Evolutionary conservation across 2,888 invertebrate genomes (phyloP), one percentile per base, ranked within the genome.

Genomic region (Lasioglossum vierecki): DNA sequence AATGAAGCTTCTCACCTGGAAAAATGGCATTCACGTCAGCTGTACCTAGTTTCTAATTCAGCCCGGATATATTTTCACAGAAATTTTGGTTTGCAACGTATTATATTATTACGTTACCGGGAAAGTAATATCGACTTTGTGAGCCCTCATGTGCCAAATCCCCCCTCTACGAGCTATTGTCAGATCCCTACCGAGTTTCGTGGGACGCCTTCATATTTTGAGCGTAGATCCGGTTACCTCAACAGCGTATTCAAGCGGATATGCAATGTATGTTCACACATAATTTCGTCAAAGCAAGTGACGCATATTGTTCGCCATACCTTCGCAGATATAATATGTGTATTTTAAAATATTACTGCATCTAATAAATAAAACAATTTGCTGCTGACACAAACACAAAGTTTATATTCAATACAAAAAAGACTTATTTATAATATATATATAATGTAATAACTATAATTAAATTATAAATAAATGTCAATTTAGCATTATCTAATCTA

Each of bases 181-280:
- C 68, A 68, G 68, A 35, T 22, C 35, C 68, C 68, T 22, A 68
- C 68, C 68, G 35, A 39, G 39, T 68, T 68, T 39, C 39, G 68
- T 22, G 39, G 22, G 22, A 68, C 35, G 39, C 39, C 68, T 68
- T 68, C 68, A 68, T 68, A 68, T 68, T 68, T 68, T 68, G 68
- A 39, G 39, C 11, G 68, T 22, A 22, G 68, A 35, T 68, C 68
- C 68, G 68, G 57, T 57, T 60, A 41, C 60, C 46, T 44, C 72
- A 18, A 8, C 46, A 72, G 8, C 76, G n/a, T 39, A 63, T 41
- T 76, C 60, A 22, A 57, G 26, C 63, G 57, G 60, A 72, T 30
- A 68, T 63, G 18, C 30, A 63, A 63, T 30, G 63, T 68, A 68
- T 22, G 68, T 39, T 39, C 68, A 35, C 39, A 68, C 68, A 39